Base-by-base conservation (phyloP, 2,113 vertebrate genomes). In the Sceloporus undulatus region DNA sequence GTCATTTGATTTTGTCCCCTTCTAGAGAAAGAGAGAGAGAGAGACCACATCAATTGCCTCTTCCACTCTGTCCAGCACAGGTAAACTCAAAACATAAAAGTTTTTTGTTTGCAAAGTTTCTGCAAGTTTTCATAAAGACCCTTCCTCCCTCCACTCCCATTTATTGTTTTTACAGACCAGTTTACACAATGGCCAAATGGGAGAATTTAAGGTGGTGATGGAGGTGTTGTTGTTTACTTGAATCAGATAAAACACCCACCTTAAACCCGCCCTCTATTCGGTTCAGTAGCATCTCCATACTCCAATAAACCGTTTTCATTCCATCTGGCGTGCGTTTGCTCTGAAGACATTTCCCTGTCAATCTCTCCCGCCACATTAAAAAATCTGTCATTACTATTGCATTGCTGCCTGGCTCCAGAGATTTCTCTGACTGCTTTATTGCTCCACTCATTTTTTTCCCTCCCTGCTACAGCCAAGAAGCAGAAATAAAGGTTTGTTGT, bases 221-320 rank as follows among this genome's bases (percentile, higher is more conserved):
- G 13, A 13, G 71, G 92, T 92, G 92, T 95, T 92, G 79, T 94
- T 95, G 95, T 96, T 95, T 95, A 91, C 94, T 94, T 71, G 91
- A 94, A 93, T 91, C 87, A 91, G 94, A 94, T 95, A 95, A 95
- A 94, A 95, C 94, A 94, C 91, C 95, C 95, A 96, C 96, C 97
- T 94, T 95, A 92, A 91, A 78, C 95, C 96, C 91, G 38, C 95
- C 95, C 95, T 96, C 94, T 94, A 94, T 94, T 92, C 82, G 95
- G 96, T 95, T 96, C 94, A 95, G 94, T 88, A 89, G 93, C 91
- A 92, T 95, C 96, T 97, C 96, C 98, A 98, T 98, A 97, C 98
- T 98, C 97, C 98, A 98, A 96, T 98, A 98, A 98, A 97, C 98
- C 97, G 98, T 98, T 98, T 97, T 98, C 98, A 97, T 98, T 98